Evolutionary conservation across 2,888 invertebrate genomes (phyloP).

Genomic region (Lottia gigantea): DNA sequence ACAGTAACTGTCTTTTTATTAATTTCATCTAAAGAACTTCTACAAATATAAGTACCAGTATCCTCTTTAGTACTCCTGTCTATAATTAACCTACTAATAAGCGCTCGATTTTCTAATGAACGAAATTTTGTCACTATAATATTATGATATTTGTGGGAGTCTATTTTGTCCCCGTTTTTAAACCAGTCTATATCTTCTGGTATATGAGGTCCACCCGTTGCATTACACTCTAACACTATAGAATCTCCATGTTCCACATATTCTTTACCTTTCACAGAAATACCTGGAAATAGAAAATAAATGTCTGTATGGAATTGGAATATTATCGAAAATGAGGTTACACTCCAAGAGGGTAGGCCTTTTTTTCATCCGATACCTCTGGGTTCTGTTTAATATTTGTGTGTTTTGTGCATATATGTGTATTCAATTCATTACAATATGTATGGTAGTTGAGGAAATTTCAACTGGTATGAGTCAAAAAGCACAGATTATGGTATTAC

Average conservation of each 20-base stretch:
- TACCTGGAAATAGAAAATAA: too few relatives aligned
- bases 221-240: slow-evolving; percentile 56
- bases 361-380: too few relatives aligned
- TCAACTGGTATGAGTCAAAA: too few relatives aligned
- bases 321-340: too few relatives aligned
- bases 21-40: slow-evolving; percentile 53
- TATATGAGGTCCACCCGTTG: slow-evolving; percentile 58
- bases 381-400: too few relatives aligned
- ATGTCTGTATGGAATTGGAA: too few relatives aligned
- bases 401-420: too few relatives aligned
- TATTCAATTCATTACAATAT: too few relatives aligned
- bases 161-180: slow-evolving; percentile 55
- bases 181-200: slow-evolving; percentile 63
- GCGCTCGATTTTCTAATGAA: slow-evolving; percentile 49
- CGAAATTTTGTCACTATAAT: slow-evolving; percentile 57
- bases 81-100: slow-evolving; percentile 56
- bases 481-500: too few relatives aligned
- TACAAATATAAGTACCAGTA: slow-evolving; percentile 58
- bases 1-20: slow-evolving; percentile 56
- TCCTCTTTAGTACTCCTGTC: slow-evolving; percentile 49
- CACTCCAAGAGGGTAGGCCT: too few relatives aligned
- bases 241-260: slow-evolving; percentile 57
- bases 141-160: slow-evolving; percentile 45
- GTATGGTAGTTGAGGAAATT: too few relatives aligned
- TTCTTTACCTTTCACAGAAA: slow-evolving; percentile 35